A percentile compares a stretch with the other conserved stretches of the same genome.
Evolutionary conservation across 2,797 vertebrate genomes (phyloP).

Genomic region (Knipowitschia caucasica): DNA sequence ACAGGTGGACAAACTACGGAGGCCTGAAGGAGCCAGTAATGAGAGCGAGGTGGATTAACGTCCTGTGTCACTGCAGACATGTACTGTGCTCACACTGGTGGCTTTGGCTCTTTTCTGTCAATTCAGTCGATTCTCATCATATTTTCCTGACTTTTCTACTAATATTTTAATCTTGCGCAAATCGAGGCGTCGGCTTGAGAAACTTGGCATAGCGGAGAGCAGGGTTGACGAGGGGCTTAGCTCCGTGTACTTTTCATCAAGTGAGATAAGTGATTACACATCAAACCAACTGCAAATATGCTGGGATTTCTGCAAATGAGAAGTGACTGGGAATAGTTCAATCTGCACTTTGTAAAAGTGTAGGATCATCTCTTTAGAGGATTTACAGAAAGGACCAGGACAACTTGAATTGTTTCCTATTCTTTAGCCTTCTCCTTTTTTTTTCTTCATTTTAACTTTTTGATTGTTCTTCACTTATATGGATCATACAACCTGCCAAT

Average conservation of each 20-base stretch:
- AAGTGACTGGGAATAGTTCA: conserved; percentile 36
- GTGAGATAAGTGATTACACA: conserved; percentile 47
- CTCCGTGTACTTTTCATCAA: conserved; percentile 53
- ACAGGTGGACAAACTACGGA: conserved; percentile 93
- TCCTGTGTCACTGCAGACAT: conserved; percentile 28
- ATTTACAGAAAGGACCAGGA: not conserved
- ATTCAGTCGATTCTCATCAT: conserved; percentile 22
- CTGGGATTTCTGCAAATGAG: conserved; percentile 34
- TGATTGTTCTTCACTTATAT: too few relatives aligned
- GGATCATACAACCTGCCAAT: too few relatives aligned
- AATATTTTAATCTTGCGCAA: conserved; percentile 40
- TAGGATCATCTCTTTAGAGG: not conserved
- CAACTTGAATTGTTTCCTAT: too few relatives aligned
- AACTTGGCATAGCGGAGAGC: conserved; percentile 43
- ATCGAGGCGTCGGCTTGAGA: conserved; percentile 25
- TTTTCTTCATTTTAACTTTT: too few relatives aligned
- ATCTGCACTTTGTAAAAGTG: conserved; percentile 31
- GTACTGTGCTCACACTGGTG: conserved; percentile 32
- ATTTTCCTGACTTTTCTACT: conserved; percentile 32
- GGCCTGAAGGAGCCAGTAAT: conserved; percentile 92
- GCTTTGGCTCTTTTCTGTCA: conserved; percentile 37
- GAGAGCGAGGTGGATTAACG: conserved; percentile 92
- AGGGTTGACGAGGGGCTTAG: conserved; percentile 48
- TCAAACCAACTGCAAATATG: conserved; percentile 24
- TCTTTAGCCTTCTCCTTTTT: too few relatives aligned